Percentiles rank a stretch among this genome's conserved stretches.
phyloP scores from a whole-genome alignment of 2,113 vertebrate species.

The Lophotis ruficrista region DNA sequence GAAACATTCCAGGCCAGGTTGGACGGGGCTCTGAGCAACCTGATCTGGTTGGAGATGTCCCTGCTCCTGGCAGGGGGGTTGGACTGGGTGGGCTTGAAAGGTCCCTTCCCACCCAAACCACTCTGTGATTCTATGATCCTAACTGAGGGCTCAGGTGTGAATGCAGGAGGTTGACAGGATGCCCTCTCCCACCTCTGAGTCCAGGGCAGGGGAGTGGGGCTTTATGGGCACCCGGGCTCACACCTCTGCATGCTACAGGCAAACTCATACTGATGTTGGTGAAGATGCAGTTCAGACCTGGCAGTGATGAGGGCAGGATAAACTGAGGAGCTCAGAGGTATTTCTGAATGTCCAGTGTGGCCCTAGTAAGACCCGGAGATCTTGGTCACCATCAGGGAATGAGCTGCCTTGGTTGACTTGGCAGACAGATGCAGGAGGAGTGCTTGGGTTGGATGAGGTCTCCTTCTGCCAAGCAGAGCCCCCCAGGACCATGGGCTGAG shows the following conservation, averaged over 20 bases:
- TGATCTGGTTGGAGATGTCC: too few relatives aligned
- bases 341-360: not conserved
- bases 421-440: not conserved
- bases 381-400: not conserved
- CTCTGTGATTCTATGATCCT: too few relatives aligned
- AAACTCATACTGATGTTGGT: accelerated
- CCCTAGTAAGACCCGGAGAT: not conserved
- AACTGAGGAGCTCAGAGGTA: not conserved
- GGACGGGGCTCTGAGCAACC: too few relatives aligned
- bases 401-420: not conserved
- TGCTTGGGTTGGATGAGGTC: accelerated
- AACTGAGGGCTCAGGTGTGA: not conserved
- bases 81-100: too few relatives aligned
- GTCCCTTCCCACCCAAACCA: too few relatives aligned
- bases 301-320: not conserved
- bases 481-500: not conserved
- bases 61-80: too few relatives aligned
- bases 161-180: not conserved
- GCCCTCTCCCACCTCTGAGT: not conserved
- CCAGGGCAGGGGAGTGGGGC: not conserved
- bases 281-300: not conserved
- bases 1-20: too few relatives aligned
- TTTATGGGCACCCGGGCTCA: not conserved
- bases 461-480: not conserved
- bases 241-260: not conserved